Percentiles rank a stretch among this genome's conserved stretches.
Conservation (phyloP, 2,113 vertebrate species). For the Lepisosteus osseus region DNA sequence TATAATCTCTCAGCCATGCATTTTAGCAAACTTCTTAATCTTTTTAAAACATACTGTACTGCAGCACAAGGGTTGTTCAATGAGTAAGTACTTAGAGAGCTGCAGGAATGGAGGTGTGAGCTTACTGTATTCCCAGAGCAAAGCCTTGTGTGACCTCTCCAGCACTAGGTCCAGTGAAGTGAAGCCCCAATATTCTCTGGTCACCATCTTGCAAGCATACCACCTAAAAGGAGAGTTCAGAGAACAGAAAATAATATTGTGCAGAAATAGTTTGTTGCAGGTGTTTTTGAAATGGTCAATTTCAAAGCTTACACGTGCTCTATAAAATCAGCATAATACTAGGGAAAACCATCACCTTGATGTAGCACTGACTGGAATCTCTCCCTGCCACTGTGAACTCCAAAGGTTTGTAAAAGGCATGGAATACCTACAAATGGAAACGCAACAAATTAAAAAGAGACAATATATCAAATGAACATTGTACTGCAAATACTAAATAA, state of each 20-base stretch:
- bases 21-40: too few relatives aligned
- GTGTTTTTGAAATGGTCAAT: too few relatives aligned
- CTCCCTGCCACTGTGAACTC: conserved; percentile 85
- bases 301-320: too few relatives aligned
- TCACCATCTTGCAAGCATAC: conserved; percentile 75
- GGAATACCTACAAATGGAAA: conserved; percentile 74
- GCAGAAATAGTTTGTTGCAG: too few relatives aligned
- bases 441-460: not conserved
- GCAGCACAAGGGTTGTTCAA: too few relatives aligned
- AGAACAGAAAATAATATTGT: not conserved
- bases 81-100: too few relatives aligned
- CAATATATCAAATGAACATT: not conserved
- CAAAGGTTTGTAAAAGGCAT: conserved; percentile 90
- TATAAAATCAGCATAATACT: too few relatives aligned
- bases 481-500: not conserved
- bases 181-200: conserved; percentile 85
- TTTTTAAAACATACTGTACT: too few relatives aligned
- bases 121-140: conserved; percentile 87
- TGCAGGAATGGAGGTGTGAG: conserved; percentile 19
- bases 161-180: conserved; percentile 89
- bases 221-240: conserved; percentile 68
- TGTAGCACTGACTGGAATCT: conserved; percentile 83
- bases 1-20: too few relatives aligned
- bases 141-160: conserved; percentile 95
- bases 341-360: conserved; percentile 73